Evolutionary conservation across 2,888 invertebrate genomes (phyloP).

Genomic region (Neuroscelio doddi): DNA sequence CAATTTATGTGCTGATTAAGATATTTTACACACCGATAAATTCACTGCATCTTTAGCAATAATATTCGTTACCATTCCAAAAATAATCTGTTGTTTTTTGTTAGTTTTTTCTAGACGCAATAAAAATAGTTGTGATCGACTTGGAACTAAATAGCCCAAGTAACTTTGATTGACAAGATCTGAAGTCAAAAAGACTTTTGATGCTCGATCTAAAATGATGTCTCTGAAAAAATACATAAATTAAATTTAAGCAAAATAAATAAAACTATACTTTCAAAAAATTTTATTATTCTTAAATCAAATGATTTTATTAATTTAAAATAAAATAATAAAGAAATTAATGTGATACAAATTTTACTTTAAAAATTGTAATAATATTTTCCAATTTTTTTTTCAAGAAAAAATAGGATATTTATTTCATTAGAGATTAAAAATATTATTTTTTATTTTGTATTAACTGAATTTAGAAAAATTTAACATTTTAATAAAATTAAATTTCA

Average conservation of each 20-base stretch:
- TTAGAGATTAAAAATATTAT: too few relatives aligned
- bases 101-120: conserved; percentile 80
- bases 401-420: too few relatives aligned
- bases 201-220: conserved; percentile 75
- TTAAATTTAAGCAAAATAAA: conserved; percentile 16
- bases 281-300: too few relatives aligned
- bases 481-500: too few relatives aligned
- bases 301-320: not conserved
- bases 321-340: too few relatives aligned
- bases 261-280: not conserved
- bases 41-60: conserved; percentile 89
- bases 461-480: too few relatives aligned
- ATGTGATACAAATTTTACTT: too few relatives aligned
- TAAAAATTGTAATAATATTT: too few relatives aligned
- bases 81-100: conserved; percentile 79
- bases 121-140: conserved; percentile 79
- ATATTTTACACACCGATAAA: conserved; percentile 76
- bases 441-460: too few relatives aligned
- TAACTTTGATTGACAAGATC: conserved; percentile 90
- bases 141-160: conserved; percentile 83
- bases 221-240: conserved; percentile 64
- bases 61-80: conserved; percentile 82
- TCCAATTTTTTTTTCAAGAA: too few relatives aligned
- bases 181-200: conserved; percentile 86
- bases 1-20: too few relatives aligned